Evolutionary conservation across 2,797 vertebrate genomes (phyloP).

Genomic region (Gouania willdenowi): DNA sequence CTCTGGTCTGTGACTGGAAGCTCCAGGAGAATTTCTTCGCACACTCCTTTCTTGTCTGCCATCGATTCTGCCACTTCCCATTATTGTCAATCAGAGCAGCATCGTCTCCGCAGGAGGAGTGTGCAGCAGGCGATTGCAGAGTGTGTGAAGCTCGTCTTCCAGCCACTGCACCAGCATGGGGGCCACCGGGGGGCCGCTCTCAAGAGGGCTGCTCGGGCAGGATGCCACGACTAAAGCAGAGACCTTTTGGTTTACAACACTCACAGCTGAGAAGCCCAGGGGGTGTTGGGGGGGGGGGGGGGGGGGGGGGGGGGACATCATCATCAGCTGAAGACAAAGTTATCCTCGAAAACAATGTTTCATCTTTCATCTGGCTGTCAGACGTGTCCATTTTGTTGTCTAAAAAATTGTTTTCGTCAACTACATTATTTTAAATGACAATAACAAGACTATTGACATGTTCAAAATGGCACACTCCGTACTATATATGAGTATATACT

Average conservation of each 20-base stretch:
- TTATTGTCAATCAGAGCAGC: conserved; percentile 78
- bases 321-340: conserved; percentile 30
- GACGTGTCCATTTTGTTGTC: too few relatives aligned
- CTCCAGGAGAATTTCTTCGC: conserved; percentile 61
- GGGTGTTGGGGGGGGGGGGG: too few relatives aligned
- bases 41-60: conserved; percentile 69
- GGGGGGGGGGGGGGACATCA: too few relatives aligned
- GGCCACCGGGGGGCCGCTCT: conserved; percentile 43
- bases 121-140: conserved; percentile 42
- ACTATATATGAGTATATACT: too few relatives aligned
- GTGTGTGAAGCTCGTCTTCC: conserved; percentile 37
- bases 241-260: conserved; percentile 47
- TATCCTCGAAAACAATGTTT: too few relatives aligned
- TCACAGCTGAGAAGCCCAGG: conserved; percentile 27
- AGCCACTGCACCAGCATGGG: conserved; percentile 28
- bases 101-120: conserved; percentile 52
- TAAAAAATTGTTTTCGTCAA: too few relatives aligned
- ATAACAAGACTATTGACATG: too few relatives aligned
- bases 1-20: conserved; percentile 66
- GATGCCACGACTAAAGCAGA: conserved; percentile 49
- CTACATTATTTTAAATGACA: too few relatives aligned
- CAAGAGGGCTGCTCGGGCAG: conserved; percentile 47
- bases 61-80: conserved; percentile 80
- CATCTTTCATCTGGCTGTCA: conserved; percentile 48
- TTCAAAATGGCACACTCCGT: too few relatives aligned